Evolutionary conservation across 2,797 vertebrate species (phyloP).

Genomic region (Ptychobarbus kaznakovi): DNA sequence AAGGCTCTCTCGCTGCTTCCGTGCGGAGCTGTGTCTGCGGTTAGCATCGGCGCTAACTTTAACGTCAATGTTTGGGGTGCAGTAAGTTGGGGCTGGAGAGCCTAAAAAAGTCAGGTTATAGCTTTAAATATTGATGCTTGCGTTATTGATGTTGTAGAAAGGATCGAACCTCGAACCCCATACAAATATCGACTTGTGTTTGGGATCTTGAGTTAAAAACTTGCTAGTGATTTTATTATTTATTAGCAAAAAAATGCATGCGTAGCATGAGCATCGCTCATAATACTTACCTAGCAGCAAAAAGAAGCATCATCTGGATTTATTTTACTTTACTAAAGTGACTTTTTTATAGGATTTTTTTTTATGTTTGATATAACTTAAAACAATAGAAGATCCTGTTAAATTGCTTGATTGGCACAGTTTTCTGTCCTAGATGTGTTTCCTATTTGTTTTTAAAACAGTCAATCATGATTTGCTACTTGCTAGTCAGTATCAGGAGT

Average conservation of each 20-base stretch:
- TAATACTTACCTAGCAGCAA: neutral
- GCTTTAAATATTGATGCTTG: constrained; percentile 29
- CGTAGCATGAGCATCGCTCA: neutral
- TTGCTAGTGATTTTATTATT: constrained; percentile 11
- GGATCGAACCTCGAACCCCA: neutral
- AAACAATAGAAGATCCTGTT: neutral
- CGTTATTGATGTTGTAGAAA: constrained; percentile 9
- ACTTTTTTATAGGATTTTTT: neutral
- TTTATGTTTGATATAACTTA: neutral
- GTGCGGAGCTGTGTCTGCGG: constrained; percentile 77
- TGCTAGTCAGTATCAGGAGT: neutral
- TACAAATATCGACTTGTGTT: constrained; percentile 5
- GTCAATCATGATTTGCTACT: neutral
- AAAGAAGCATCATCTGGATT: neutral
- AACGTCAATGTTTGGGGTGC: constrained; percentile 29
- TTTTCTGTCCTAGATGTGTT: neutral
- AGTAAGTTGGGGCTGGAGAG: neutral
- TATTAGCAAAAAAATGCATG: constrained; percentile 7
- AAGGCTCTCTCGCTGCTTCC: constrained; percentile 80
- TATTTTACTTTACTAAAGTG: neutral
- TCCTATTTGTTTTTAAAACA: neutral
- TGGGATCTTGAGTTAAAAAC: constrained; percentile 15
- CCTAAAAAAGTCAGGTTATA: constrained; percentile 11
- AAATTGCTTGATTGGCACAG: neutral
- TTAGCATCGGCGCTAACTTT: constrained; percentile 66